Evolutionary conservation across 2,888 invertebrate genomes (phyloP).

Genomic region (Pardosa pseudoannulata): DNA sequence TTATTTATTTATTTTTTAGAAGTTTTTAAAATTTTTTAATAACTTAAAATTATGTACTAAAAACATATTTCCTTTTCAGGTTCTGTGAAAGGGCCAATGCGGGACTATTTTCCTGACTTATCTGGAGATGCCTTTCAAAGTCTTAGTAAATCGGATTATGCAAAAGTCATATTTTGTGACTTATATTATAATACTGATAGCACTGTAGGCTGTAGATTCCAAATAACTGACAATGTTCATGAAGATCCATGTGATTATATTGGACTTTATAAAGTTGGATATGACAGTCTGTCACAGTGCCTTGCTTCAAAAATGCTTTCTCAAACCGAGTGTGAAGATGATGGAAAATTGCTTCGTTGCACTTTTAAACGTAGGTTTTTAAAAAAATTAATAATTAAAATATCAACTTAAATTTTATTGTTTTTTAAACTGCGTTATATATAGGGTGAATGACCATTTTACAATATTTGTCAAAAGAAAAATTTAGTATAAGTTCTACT

Average conservation of each 20-base stretch:
- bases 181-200: conserved; percentile 16
- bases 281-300: conserved; percentile 34
- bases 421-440: no score
- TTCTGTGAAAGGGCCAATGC: no score
- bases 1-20: no score
- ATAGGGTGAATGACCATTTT: no score
- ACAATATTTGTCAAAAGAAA: no score
- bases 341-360: conserved; percentile 39
- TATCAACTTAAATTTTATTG: no score
- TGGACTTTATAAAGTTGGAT: conserved; percentile 51
- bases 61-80: no score
- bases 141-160: conserved; percentile 56
- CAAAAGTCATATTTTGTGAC: conserved; percentile 56
- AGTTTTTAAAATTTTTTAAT: no score
- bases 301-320: conserved; percentile 32
- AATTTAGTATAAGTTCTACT: no score
- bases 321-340: conserved; percentile 49
- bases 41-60: no score
- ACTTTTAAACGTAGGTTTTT: conserved; percentile 42
- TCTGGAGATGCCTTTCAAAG: background rate
- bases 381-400: no score
- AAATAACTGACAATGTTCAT: conserved; percentile 57
- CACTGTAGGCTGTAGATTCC: conserved; percentile 48
- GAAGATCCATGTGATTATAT: conserved; percentile 58
- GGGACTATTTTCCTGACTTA: no score